Percentiles rank a stretch among this genome's conserved stretches.
Conservation (phyloP, 2,797 vertebrate genomes). For the Myripristis jacobus region DNA sequence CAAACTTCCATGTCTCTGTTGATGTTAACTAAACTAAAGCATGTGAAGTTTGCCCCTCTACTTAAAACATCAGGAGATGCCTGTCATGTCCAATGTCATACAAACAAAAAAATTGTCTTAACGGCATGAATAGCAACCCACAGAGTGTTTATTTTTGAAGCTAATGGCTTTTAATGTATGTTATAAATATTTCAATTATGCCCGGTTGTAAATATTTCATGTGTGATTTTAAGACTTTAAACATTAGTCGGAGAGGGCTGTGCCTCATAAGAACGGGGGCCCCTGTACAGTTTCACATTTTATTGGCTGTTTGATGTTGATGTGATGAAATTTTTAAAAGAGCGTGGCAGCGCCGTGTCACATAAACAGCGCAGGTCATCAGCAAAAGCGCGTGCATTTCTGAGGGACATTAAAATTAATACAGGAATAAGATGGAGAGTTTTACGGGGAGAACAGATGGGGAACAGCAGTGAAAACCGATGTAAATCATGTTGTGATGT, state of each 20-base stretch:
- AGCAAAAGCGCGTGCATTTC: slow-evolving; percentile 44
- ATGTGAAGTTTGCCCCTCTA: slow-evolving; percentile 77
- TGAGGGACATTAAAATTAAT: slow-evolving; percentile 63
- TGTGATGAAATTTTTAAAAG: slow-evolving; percentile 84
- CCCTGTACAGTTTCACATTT: slow-evolving; percentile 77
- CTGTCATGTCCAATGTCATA: slow-evolving; percentile 83
- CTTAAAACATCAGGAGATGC: slow-evolving; percentile 74
- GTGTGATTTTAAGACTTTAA: slow-evolving; percentile 79
- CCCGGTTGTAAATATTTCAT: slow-evolving; percentile 83
- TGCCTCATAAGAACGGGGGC: slow-evolving; percentile 70
- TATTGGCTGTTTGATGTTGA: slow-evolving; percentile 82
- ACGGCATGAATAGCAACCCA: slow-evolving; percentile 66
- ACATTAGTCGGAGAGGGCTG: slow-evolving; percentile 72
- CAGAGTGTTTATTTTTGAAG: slow-evolving; percentile 80
- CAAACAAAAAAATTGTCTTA: slow-evolving; percentile 71
- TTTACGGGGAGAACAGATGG: slow-evolving; percentile 3
- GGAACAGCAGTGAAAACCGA: background rate
- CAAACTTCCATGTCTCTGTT: slow-evolving; percentile 75
- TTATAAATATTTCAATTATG: slow-evolving; percentile 88
- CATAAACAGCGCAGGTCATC: slow-evolving; percentile 78
- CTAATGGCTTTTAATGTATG: slow-evolving; percentile 88
- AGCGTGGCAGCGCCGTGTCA: slow-evolving; percentile 61
- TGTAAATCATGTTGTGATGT: slow-evolving; percentile 1
- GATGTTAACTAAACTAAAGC: slow-evolving; percentile 86
- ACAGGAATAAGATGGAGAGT: slow-evolving; percentile 1